A percentile compares a stretch with the other conserved stretches of the same genome.
Conservation (phyloP, 1,140 invertebrate genomes). For the Hestina assimilis region DNA sequence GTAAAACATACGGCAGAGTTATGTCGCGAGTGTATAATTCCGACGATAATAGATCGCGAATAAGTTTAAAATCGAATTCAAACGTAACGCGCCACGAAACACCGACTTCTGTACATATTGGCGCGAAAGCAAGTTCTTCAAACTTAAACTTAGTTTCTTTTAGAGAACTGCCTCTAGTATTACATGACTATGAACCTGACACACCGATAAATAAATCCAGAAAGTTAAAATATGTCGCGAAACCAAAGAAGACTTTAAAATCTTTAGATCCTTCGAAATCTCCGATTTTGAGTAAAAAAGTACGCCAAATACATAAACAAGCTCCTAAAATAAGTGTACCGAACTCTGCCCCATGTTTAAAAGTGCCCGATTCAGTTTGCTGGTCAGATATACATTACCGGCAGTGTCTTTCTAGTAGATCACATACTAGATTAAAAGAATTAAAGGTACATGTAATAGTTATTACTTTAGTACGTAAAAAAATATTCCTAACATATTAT, state of each 20-base stretch:
- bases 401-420: slow-evolving; percentile 55
- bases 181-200: slow-evolving; percentile 54
- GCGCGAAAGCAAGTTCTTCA: slow-evolving; percentile 59
- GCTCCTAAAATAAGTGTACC: slow-evolving; percentile 22
- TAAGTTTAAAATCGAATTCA: slow-evolving; percentile 37
- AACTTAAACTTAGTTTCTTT: slow-evolving; percentile 45
- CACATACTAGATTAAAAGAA: slow-evolving; percentile 56
- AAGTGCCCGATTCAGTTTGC: slow-evolving; percentile 15
- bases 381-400: slow-evolving; percentile 45
- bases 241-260: slow-evolving; percentile 55
- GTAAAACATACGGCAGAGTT: slow-evolving; percentile 50
- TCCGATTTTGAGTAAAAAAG: slow-evolving; percentile 19
- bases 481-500: no score
- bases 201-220: slow-evolving; percentile 29
- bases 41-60: slow-evolving; percentile 14
- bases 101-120: slow-evolving; percentile 36
- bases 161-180: slow-evolving; percentile 57
- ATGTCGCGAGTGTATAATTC: slow-evolving; percentile 52
- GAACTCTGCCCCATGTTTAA: slow-evolving; percentile 44
- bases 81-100: slow-evolving; percentile 49
- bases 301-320: slow-evolving; percentile 14
- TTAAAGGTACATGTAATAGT: no score
- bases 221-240: slow-evolving; percentile 39
- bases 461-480: no score
- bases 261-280: slow-evolving; percentile 51